These are phyloP conservation scores for Drosophila punjabiensis DNA, from an alignment of 1,140 invertebrate species.

Conservation along the genomic window DNA sequence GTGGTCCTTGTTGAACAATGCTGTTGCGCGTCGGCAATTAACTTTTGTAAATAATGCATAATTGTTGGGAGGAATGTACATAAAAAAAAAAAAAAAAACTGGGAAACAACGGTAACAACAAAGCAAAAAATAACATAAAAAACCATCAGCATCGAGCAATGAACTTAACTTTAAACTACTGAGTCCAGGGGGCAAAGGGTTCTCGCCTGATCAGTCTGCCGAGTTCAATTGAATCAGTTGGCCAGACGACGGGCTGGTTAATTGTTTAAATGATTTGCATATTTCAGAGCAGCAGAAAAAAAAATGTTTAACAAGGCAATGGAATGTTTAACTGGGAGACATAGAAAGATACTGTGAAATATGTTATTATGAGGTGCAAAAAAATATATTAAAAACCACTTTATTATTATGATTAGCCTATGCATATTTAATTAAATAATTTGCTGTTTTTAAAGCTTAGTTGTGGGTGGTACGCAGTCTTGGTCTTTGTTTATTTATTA, in stretches of 20 bases:
- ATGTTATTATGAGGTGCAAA: too few species aligned
- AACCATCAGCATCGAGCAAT: constrained; percentile 44
- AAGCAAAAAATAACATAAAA: background rate
- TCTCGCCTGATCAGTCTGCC: constrained; percentile 45
- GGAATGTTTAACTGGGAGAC: background rate
- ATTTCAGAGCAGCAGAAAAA: constrained; percentile 18
- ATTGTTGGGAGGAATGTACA: constrained; percentile 66
- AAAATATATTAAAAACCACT: background rate
- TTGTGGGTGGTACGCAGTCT: too few species aligned
- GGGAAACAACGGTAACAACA: constrained; percentile 14
- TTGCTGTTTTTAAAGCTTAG: background rate
- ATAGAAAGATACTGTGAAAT: background rate
- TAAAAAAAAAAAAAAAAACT: constrained; percentile 14
- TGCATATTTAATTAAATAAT: background rate
- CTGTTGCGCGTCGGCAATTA: constrained; percentile 72
- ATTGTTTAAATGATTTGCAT: constrained; percentile 64
- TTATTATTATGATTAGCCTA: background rate
- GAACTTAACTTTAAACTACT: constrained; percentile 62
- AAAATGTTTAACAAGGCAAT: background rate
- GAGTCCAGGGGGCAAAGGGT: constrained; percentile 4
- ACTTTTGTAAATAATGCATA: constrained; percentile 84
- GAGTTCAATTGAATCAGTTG: constrained; percentile 73
- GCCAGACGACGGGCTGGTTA: constrained; percentile 50
- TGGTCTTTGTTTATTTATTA: background rate
- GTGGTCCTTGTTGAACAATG: constrained; percentile 67